Evolutionary conservation across 2,888 invertebrate genomes (phyloP).

Genomic region (Nowickia ferox): DNA sequence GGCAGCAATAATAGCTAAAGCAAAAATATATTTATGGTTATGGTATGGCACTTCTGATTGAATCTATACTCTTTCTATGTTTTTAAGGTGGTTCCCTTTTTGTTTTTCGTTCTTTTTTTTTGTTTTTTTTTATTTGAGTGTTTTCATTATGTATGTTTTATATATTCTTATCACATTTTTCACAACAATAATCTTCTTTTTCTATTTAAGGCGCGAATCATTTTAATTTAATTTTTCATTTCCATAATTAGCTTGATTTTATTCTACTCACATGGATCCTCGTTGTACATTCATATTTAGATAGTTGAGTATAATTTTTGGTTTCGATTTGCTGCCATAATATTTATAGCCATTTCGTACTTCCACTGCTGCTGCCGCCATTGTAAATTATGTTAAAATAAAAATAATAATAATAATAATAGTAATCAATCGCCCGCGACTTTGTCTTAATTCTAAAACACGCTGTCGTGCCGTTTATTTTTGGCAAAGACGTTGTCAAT

Average conservation of each 20-base stretch:
- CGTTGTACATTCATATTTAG: slow-evolving; percentile 89
- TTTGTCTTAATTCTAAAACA: slow-evolving; percentile 28
- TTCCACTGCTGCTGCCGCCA: slow-evolving; percentile 87
- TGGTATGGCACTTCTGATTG: no score
- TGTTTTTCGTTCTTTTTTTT: slow-evolving; percentile 5
- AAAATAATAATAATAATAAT: background rate
- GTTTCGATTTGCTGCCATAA: slow-evolving; percentile 85
- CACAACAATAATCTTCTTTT: slow-evolving; percentile 28
- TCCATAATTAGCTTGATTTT: slow-evolving; percentile 63
- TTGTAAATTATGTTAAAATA: slow-evolving; percentile 71
- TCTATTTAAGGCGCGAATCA: slow-evolving; percentile 53
- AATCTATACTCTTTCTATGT: no score
- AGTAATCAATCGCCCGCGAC: slow-evolving; percentile 35
- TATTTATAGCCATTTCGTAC: slow-evolving; percentile 88
- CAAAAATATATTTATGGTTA: no score
- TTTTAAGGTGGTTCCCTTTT: background rate
- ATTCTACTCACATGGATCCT: slow-evolving; percentile 89
- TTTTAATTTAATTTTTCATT: slow-evolving; percentile 44
- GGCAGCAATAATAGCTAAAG: no score
- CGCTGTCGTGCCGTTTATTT: slow-evolving; percentile 1
- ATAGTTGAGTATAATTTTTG: slow-evolving; percentile 86
- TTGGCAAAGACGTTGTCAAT: slow-evolving; percentile 9
- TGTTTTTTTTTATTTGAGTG: background rate
- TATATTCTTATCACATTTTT: slow-evolving; percentile 57
- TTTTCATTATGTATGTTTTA: slow-evolving; percentile 34